Percentiles rank a stretch among this genome's conserved stretches.
Evolutionary conservation across 2,113 vertebrate species (phyloP).

Genomic region (Periophthalmus modestus): DNA sequence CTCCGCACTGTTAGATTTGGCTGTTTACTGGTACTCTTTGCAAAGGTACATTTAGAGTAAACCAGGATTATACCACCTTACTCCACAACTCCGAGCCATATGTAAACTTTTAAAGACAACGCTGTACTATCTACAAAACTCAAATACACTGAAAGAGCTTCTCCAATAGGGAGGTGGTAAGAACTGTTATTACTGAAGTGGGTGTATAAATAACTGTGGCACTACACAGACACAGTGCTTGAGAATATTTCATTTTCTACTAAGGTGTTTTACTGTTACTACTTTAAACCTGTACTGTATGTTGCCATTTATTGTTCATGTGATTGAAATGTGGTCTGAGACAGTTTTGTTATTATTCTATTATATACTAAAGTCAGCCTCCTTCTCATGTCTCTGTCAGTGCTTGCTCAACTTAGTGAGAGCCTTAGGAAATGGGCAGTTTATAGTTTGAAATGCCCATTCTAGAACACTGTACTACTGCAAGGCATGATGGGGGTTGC

Average conservation of each 20-base stretch:
- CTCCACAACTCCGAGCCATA: constrained; percentile 44
- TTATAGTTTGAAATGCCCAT: constrained; percentile 28
- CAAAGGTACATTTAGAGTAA: constrained; percentile 26
- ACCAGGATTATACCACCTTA: constrained; percentile 35
- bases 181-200: constrained; percentile 47
- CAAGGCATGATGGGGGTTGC: constrained; percentile 71
- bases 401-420: constrained; percentile 29
- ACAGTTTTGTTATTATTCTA: constrained; percentile 31
- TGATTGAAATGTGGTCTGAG: constrained; percentile 56
- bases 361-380: constrained; percentile 38
- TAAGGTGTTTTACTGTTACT: constrained; percentile 50
- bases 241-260: constrained; percentile 39
- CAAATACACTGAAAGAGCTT: constrained; percentile 16
- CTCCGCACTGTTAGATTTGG: constrained; percentile 41
- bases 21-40: constrained; percentile 49
- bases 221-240: constrained; percentile 59
- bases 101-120: constrained; percentile 27
- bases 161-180: constrained; percentile 30
- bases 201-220: constrained; percentile 52
- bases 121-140: constrained; percentile 42
- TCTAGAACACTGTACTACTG: constrained; percentile 42
- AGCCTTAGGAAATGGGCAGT: constrained; percentile 24
- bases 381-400: constrained; percentile 23
- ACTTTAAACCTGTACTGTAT: constrained; percentile 48
- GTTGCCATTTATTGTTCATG: constrained; percentile 57